Evolutionary conservation across 2,888 invertebrate genomes (phyloP), one percentile per base, ranked within the genome.

Genomic region (Euclidia mi): DNA sequence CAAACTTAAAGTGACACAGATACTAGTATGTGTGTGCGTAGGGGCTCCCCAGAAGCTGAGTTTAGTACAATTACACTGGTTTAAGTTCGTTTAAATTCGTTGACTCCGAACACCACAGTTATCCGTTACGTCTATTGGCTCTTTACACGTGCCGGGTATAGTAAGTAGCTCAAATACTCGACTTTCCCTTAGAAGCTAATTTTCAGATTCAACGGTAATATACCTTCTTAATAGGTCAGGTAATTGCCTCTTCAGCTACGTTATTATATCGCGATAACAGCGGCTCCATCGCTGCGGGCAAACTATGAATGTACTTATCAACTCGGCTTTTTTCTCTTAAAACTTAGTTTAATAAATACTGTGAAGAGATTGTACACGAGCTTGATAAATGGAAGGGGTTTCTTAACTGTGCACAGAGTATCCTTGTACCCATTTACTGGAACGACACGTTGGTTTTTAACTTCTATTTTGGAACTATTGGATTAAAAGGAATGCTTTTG

Each of bases 1-100:
- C 40, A 41, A 31, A 65, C 51, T 66, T 38, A 37, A 43, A 66
- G 40, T 45, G n/a, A n/a, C n/a, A n/a, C n/a, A n/a, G n/a, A n/a
- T n/a, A 47, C 20, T 41, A 32, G 29, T 25, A 56, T 1, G 18
- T 18, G 9, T 29, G 17, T 29, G 7, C 18, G 20, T 6, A 14
- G 34, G 3, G 12, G n/a, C 9, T 10, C n/a, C 28, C 9, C 17
- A 35, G 10, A 25, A 34, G 10, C 28, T 25, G 11, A 35, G 28
- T 37, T 65, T 47, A 51, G 52, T 28, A 55, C 52, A 49, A 56
- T 49, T 34, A 43, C 48, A 34, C 40, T 32, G 41, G 35, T 29
- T 35, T 41, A 48, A 35, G 42, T 35, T 18, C 43, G 40, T 56
- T 49, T 44, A 56, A 35, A 59, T 41, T 67, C 55, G 55, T 44